These are phyloP conservation scores for Sinosuthora webbiana DNA, from an alignment of 2,113 vertebrate genomes.

Conservation along the genomic window DNA sequence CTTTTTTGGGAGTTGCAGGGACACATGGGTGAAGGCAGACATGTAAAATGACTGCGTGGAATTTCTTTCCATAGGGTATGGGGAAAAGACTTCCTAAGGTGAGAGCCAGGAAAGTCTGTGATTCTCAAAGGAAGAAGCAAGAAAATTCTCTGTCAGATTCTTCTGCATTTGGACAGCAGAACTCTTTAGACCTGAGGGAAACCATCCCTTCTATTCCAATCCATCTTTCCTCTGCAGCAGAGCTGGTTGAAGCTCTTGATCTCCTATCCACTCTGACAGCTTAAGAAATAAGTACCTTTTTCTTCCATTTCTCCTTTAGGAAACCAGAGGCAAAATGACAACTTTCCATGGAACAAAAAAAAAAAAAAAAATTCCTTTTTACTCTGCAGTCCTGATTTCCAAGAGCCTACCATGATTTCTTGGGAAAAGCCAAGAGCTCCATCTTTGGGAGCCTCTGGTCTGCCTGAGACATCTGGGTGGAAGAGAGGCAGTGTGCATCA, in stretches of 20 bases:
- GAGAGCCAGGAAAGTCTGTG: constrained; percentile 39
- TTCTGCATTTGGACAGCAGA: not conserved
- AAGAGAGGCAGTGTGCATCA: not conserved
- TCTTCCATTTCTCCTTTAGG: not conserved
- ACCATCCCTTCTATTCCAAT: not conserved
- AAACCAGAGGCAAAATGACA: not conserved
- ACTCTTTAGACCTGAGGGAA: not conserved
- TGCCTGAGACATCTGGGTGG: not conserved
- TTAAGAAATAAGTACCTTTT: not conserved
- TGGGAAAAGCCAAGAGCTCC: constrained; percentile 4
- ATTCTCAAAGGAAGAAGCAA: not conserved
- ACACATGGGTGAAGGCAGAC: not conserved
- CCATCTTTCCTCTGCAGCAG: not conserved
- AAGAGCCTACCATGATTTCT: not conserved
- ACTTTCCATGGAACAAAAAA: constrained; percentile 7
- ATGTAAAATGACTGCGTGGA: not conserved
- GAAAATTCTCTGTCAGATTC: not conserved
- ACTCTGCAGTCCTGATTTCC: not conserved
- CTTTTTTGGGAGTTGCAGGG: not conserved
- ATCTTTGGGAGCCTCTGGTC: not conserved
- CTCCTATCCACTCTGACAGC: not conserved
- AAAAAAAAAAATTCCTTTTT: not conserved
- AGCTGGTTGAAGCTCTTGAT: not conserved
- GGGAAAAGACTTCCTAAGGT: not conserved
- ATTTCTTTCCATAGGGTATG: not conserved